Percentiles rank a stretch among this genome's conserved stretches.
phyloP scores from a whole-genome alignment of 2,113 vertebrate genomes.

The Crotalus helleri region DNA sequence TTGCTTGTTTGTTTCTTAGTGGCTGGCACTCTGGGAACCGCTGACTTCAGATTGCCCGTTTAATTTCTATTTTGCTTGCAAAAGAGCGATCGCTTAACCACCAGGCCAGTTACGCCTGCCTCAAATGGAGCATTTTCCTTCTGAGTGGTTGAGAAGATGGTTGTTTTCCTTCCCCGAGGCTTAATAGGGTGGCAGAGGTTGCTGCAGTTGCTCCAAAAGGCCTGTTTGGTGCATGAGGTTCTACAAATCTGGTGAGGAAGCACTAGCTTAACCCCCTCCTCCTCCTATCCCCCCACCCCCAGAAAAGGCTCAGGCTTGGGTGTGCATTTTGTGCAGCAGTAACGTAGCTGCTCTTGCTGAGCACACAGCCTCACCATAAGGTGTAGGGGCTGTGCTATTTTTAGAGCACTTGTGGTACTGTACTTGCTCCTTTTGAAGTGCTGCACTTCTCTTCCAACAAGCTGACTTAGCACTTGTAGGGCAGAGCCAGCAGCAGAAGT shows the following conservation, averaged over 20 bases:
- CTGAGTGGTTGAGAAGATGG: neutral
- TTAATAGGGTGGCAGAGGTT: too few relatives aligned
- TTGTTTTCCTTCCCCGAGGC: neutral
- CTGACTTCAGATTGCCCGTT: neutral
- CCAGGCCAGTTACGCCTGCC: neutral
- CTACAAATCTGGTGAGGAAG: neutral
- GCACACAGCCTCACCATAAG: constrained; percentile 38
- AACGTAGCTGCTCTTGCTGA: neutral
- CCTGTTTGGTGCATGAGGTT: neutral
- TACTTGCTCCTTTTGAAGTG: constrained; percentile 18
- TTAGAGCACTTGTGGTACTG: constrained; percentile 19
- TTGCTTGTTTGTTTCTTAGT: neutral
- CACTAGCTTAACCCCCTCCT: neutral
- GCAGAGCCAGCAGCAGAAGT: neutral
- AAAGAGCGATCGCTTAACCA: constrained; percentile 8
- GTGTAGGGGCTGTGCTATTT: constrained; percentile 31
- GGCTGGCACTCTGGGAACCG: neutral
- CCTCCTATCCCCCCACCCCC: too few relatives aligned
- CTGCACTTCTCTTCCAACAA: neutral
- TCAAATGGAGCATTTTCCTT: neutral
- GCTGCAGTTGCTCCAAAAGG: neutral
- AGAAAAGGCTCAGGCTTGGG: constrained; percentile 2
- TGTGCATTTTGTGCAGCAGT: neutral
- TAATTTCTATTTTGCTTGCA: neutral
- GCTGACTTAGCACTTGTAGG: neutral